phyloP scores from a whole-genome alignment of 2,888 invertebrate species.

The Amphipoea lucens region DNA sequence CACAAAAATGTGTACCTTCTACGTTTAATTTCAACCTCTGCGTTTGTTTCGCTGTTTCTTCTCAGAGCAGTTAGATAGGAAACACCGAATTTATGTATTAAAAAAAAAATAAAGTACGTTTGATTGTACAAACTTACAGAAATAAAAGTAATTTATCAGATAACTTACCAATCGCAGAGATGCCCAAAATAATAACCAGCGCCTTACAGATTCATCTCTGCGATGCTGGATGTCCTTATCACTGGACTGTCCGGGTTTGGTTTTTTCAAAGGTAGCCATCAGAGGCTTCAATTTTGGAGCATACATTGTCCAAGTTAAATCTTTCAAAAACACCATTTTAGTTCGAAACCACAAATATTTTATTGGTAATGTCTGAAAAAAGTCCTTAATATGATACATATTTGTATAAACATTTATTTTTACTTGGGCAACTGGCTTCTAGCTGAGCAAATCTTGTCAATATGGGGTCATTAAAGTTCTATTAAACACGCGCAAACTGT shows the following conservation, averaged over 20 bases:
- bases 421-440: no score
- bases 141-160: background rate
- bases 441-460: no score
- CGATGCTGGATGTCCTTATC: no score
- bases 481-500: no score
- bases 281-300: background rate
- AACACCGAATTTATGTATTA: background rate
- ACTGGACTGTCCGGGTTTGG: background rate
- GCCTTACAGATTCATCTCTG: background rate
- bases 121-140: background rate
- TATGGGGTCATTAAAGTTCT: no score
- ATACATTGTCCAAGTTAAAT: constrained; percentile 7
- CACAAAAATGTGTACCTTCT: background rate
- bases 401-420: no score
- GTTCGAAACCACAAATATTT: background rate
- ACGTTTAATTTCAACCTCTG: background rate
- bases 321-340: background rate
- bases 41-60: background rate
- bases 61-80: background rate
- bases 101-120: background rate
- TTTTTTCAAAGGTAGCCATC: background rate
- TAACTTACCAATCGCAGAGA: constrained; percentile 32
- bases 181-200: constrained; percentile 21
- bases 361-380: constrained; percentile 3
- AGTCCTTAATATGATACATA: no score